phyloP scores from a whole-genome alignment of 2,797 vertebrate species.

The Ceyx erithaca region DNA sequence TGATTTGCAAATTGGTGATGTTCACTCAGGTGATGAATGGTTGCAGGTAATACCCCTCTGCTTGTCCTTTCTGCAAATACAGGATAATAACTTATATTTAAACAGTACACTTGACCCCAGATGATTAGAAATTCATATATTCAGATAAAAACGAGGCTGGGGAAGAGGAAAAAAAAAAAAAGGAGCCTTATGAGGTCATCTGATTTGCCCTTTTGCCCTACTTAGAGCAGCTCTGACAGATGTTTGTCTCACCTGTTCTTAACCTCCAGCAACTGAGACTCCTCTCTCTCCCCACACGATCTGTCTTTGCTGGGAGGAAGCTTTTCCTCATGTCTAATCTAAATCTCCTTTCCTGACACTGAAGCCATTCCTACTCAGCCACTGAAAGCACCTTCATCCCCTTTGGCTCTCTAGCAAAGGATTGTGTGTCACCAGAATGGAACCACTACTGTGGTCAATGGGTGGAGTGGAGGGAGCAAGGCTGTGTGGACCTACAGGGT shows the following conservation, averaged over 20 bases:
- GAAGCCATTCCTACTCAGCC: background rate
- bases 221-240: conserved; percentile 46
- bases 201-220: conserved; percentile 50
- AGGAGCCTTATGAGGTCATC: conserved; percentile 44
- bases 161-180: background rate
- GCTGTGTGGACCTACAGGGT: background rate
- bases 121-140: conserved; percentile 48
- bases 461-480: accelerated
- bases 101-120: conserved; percentile 41
- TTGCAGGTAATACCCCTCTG: conserved; percentile 2
- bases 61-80: background rate
- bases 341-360: background rate
- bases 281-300: background rate
- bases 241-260: conserved; percentile 67
- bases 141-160: conserved; percentile 32
- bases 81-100: conserved; percentile 41
- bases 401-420: background rate
- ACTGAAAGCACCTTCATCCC: background rate
- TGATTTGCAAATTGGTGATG: conserved; percentile 38
- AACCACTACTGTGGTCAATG: background rate
- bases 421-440: background rate
- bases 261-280: conserved; percentile 15
- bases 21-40: conserved; percentile 42
- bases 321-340: background rate
- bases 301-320: background rate